Evolutionary conservation across 2,113 vertebrate genomes (phyloP).

Genomic region (Oncorhynchus masou): DNA sequence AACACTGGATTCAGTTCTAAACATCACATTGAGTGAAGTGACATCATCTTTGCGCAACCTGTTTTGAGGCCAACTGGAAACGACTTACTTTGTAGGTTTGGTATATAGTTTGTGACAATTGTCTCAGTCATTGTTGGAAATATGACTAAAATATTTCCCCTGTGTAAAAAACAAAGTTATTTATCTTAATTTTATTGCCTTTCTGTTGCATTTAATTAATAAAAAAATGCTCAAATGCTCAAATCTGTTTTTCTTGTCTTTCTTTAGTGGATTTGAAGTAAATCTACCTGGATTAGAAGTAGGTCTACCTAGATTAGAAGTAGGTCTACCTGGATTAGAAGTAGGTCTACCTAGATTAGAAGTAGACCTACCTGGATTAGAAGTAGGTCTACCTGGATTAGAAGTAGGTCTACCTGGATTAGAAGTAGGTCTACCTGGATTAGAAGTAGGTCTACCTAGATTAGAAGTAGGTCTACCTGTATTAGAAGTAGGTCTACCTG

Average conservation of each 20-base stretch:
- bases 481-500: too few relatives aligned
- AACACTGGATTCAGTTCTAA: conserved; percentile 78
- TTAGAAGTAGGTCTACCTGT: too few relatives aligned
- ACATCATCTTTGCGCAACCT: conserved; percentile 53
- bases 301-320: too few relatives aligned
- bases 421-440: too few relatives aligned
- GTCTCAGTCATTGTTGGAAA: conserved; percentile 68
- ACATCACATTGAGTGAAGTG: conserved; percentile 62
- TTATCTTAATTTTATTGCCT: conserved; percentile 84
- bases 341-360: too few relatives aligned
- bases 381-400: too few relatives aligned
- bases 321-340: too few relatives aligned
- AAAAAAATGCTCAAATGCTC: conserved; percentile 55
- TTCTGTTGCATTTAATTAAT: conserved; percentile 76
- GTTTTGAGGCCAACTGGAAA: conserved; percentile 74
- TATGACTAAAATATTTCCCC: conserved; percentile 64
- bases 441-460: too few relatives aligned
- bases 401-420: too few relatives aligned
- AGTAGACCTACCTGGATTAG: too few relatives aligned
- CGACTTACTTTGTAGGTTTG: conserved; percentile 62
- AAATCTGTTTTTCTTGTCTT: not conserved
- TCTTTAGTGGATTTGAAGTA: too few relatives aligned
- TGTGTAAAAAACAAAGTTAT: conserved; percentile 73
- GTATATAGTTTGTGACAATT: conserved; percentile 66
- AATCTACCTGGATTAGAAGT: too few relatives aligned